Conservation (phyloP, 2,113 vertebrate genomes). For the Bufo gargarizans region DNA sequence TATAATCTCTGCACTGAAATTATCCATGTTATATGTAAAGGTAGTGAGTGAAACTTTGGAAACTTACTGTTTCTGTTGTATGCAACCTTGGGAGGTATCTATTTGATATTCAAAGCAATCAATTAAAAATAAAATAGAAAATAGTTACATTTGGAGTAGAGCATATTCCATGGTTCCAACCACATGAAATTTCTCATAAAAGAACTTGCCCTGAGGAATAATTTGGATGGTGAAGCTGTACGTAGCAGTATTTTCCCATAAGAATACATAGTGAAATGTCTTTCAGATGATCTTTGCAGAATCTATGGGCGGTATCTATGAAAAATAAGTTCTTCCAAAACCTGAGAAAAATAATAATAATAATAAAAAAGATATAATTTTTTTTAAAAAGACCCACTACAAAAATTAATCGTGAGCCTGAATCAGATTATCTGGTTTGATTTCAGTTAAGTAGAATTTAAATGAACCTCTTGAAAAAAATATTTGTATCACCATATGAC, state of each 20-base stretch:
- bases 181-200: constrained; percentile 19
- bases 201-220: constrained; percentile 36
- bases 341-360: not conserved
- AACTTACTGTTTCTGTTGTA: no score
- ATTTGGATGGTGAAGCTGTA: constrained; percentile 21
- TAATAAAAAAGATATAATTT: not conserved
- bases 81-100: no score
- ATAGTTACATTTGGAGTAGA: not conserved
- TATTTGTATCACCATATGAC: not conserved
- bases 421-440: not conserved
- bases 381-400: not conserved
- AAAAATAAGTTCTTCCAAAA: constrained; percentile 26
- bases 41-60: no score
- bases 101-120: not conserved
- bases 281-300: constrained; percentile 39
- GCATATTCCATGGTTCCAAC: not conserved
- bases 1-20: no score
- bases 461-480: not conserved
- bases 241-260: constrained; percentile 24
- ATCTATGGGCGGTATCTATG: constrained; percentile 36
- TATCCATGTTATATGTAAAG: no score
- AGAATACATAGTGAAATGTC: constrained; percentile 40
- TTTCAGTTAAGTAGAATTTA: constrained; percentile 29
- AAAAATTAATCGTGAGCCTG: constrained; percentile 13
- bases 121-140: not conserved